These are phyloP conservation scores for Oncorhynchus tshawytscha DNA, from an alignment of 2,113 vertebrate species.

Conservation along the genomic window DNA sequence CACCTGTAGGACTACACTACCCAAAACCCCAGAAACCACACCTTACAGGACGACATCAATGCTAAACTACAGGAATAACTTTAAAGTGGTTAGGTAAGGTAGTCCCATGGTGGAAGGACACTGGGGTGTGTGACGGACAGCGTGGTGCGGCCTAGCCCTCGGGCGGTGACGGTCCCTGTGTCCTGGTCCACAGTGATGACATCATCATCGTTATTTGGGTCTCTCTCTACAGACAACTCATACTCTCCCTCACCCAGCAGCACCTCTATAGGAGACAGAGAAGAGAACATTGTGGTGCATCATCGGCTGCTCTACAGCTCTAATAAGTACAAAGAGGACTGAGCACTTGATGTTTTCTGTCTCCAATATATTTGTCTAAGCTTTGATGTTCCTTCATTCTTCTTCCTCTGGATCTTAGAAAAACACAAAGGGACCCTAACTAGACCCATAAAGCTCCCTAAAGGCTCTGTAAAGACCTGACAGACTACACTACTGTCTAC, in stretches of 20 bases:
- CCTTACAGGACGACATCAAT: not conserved
- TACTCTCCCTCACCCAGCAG: slow-evolving; percentile 60
- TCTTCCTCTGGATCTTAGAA: no score
- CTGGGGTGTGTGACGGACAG: slow-evolving; percentile 59
- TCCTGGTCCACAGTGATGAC: slow-evolving; percentile 50
- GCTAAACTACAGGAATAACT: not conserved
- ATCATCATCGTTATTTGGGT: not conserved
- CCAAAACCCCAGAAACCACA: no score
- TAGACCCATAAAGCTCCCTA: no score
- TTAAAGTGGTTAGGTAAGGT: no score
- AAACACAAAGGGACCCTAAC: no score
- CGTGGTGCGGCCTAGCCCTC: slow-evolving; percentile 52
- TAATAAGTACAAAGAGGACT: no score
- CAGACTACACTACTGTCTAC: no score
- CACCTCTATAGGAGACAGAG: slow-evolving; percentile 45
- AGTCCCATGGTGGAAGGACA: slow-evolving; percentile 46
- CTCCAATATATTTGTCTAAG: no score
- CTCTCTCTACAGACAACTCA: not conserved
- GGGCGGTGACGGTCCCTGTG: slow-evolving; percentile 53
- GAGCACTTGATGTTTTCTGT: no score
- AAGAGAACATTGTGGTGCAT: not conserved
- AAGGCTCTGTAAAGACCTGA: no score
- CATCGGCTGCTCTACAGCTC: not conserved
- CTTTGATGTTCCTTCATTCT: no score
- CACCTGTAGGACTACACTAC: not conserved